These are phyloP conservation scores for Cantharis rufa DNA, from an alignment of 2,888 invertebrate species.

Conservation along the genomic window DNA sequence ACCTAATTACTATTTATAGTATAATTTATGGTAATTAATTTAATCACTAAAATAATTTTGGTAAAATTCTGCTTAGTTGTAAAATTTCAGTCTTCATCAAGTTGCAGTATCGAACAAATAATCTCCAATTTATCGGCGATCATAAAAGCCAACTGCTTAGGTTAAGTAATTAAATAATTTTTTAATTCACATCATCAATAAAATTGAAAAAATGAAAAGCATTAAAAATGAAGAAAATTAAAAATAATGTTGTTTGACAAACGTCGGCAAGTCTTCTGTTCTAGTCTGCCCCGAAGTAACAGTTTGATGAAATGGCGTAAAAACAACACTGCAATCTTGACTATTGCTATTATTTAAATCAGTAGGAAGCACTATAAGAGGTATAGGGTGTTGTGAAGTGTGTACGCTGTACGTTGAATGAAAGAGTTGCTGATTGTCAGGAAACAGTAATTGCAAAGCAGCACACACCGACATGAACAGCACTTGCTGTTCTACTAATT, in stretches of 20 bases:
- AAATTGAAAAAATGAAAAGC: too few relatives aligned
- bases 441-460: constrained; percentile 38
- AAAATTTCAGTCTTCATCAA: too few relatives aligned
- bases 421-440: constrained; percentile 30
- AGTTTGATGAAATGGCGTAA: not conserved
- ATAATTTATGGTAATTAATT: not conserved
- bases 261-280: not conserved
- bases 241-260: not conserved
- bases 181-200: too few relatives aligned
- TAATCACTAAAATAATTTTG: too few relatives aligned
- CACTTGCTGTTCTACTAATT: constrained; percentile 41
- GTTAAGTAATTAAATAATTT: too few relatives aligned
- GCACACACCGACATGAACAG: constrained; percentile 37
- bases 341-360: constrained; percentile 16
- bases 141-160: too few relatives aligned
- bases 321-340: not conserved
- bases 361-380: constrained; percentile 5
- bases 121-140: too few relatives aligned
- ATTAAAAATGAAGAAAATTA: not conserved
- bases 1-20: not conserved
- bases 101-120: too few relatives aligned
- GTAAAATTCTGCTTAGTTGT: too few relatives aligned
- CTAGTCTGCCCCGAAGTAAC: not conserved
- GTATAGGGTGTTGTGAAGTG: constrained; percentile 16
- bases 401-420: constrained; percentile 10